Conservation (phyloP, 2,113 vertebrate genomes). For the Saiga tatarica region DNA sequence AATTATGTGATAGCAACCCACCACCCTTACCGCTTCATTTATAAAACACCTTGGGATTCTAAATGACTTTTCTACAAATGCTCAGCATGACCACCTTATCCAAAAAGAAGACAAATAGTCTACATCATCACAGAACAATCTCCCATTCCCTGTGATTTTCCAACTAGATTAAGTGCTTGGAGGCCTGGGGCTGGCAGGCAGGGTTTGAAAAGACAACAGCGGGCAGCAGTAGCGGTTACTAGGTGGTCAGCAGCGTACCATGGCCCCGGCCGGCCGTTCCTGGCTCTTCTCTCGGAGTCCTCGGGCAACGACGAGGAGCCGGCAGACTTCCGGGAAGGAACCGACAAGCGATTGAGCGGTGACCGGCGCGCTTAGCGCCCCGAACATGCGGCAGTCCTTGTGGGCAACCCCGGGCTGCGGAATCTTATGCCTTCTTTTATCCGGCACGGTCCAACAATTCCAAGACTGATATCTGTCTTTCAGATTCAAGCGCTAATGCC, state of each 20-base stretch:
- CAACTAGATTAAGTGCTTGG: not conserved
- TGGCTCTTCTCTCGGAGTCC: not conserved
- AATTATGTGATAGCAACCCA: not conserved
- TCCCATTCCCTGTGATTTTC: not conserved
- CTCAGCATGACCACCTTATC: not conserved
- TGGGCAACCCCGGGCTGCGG: slow-evolving; percentile 49
- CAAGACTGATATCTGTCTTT: slow-evolving; percentile 90
- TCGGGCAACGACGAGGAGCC: not conserved
- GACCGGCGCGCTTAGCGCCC: slow-evolving; percentile 61
- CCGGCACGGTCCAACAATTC: slow-evolving; percentile 98
- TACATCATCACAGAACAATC: not conserved
- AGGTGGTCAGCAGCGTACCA: not conserved
- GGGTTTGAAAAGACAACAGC: not conserved
- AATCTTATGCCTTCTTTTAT: slow-evolving; percentile 98
- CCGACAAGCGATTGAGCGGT: slow-evolving; percentile 26
- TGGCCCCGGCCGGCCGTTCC: not conserved
- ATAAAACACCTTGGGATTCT: not conserved
- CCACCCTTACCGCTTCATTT: not conserved
- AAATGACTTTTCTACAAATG: not conserved
- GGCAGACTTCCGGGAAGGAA: slow-evolving; percentile 32
- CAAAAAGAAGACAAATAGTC: not conserved
- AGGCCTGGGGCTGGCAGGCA: not conserved
- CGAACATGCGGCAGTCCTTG: slow-evolving; percentile 55
- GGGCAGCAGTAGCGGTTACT: slow-evolving; percentile 36
- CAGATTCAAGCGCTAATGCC: slow-evolving; percentile 83